A percentile compares a stretch with the other conserved stretches of the same genome.
Conservation (phyloP, 2,888 invertebrate genomes). For the Sialis fuliginosa region DNA sequence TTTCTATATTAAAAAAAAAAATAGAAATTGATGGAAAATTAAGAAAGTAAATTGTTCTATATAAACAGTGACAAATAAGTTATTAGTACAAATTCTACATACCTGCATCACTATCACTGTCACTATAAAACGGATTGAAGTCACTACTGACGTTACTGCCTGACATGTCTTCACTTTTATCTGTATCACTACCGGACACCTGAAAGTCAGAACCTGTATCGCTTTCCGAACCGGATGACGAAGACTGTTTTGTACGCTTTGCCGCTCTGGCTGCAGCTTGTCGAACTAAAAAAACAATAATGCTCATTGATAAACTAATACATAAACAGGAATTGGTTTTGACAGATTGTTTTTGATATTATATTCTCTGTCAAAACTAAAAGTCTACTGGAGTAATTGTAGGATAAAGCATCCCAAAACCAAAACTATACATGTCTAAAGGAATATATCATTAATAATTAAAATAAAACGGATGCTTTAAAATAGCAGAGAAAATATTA, state of each 20-base stretch:
- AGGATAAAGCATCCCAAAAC: neutral
- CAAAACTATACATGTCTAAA: neutral
- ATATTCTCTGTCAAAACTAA: too few species aligned
- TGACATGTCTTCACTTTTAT: conserved; percentile 32
- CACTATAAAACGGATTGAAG: conserved; percentile 84
- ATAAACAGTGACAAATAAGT: conserved; percentile 1
- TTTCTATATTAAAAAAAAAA: neutral
- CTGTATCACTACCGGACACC: conserved; percentile 23
- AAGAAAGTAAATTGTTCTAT: neutral
- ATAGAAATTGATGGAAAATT: neutral
- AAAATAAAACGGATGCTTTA: too few species aligned
- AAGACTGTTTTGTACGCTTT: conserved; percentile 29
- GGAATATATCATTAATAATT: too few species aligned
- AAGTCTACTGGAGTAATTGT: neutral
- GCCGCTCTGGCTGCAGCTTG: conserved; percentile 39
- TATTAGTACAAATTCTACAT: conserved; percentile 17
- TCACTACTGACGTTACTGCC: conserved; percentile 55
- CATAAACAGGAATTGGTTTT: neutral
- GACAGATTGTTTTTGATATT: neutral
- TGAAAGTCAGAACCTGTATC: conserved; percentile 22
- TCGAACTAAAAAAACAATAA: conserved; percentile 23
- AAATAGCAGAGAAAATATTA: too few species aligned
- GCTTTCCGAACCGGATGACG: conserved; percentile 4
- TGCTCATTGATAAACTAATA: neutral
- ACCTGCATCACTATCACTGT: conserved; percentile 65